phyloP scores from a whole-genome alignment of 2,113 vertebrate genomes.

The Ctenodactylus gundi region DNA sequence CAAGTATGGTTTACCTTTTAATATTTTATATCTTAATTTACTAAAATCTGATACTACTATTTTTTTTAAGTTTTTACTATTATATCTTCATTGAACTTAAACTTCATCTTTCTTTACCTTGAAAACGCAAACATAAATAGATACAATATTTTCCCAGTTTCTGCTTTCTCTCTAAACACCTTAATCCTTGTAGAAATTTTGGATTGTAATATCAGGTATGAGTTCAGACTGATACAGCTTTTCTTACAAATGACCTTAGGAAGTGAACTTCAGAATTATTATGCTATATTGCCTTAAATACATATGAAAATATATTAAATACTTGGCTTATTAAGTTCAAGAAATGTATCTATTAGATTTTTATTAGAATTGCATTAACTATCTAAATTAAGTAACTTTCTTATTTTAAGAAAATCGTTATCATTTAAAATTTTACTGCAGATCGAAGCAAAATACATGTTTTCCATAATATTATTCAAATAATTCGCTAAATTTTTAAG shows the following conservation, averaged over 20 bases:
- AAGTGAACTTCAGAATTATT: not conserved
- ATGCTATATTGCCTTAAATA: not conserved
- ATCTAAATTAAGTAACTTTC: not conserved
- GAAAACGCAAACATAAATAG: not conserved
- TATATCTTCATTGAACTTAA: not conserved
- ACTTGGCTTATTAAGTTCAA: not conserved
- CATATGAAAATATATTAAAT: not conserved
- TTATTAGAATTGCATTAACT: not conserved
- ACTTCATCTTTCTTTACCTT: not conserved
- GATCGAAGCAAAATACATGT: no score
- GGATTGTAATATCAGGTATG: not conserved
- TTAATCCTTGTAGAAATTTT: not conserved
- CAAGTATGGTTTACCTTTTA: not conserved
- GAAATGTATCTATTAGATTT: not conserved
- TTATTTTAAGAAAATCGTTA: not conserved
- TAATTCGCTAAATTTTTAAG: not conserved
- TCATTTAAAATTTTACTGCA: not conserved
- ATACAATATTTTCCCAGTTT: not conserved
- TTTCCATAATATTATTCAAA: no score
- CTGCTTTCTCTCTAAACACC: not conserved
- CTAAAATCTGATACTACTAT: not conserved
- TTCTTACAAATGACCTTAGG: not conserved
- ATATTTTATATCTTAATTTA: not conserved
- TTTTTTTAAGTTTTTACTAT: not conserved
- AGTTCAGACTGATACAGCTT: not conserved